Percentiles rank a stretch among this genome's conserved stretches.
Conservation (phyloP, 2,797 vertebrate genomes). For the Tauraco hartlaubi region DNA sequence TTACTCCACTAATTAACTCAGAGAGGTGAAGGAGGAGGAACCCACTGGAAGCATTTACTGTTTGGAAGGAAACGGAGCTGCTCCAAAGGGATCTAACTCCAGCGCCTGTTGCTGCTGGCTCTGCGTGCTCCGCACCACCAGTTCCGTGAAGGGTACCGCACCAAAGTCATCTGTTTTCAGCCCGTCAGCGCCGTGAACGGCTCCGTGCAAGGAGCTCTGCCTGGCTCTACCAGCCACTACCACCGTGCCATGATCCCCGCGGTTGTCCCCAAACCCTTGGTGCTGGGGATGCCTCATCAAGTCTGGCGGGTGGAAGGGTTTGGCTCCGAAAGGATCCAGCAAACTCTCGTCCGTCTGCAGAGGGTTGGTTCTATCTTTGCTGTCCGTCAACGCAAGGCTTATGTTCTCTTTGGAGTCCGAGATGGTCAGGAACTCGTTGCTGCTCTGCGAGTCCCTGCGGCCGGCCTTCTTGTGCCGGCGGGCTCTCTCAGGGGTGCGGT, state of each 20-base stretch:
- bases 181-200: slow-evolving; percentile 73
- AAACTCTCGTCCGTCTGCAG: slow-evolving; percentile 85
- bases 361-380: slow-evolving; percentile 83
- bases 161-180: slow-evolving; percentile 94
- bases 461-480: slow-evolving; percentile 91
- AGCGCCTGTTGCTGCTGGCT: slow-evolving; percentile 77
- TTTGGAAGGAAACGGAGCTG: slow-evolving; percentile 95
- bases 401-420: slow-evolving; percentile 98
- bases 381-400: slow-evolving; percentile 84
- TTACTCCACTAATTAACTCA: neutral
- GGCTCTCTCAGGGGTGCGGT: slow-evolving; percentile 91
- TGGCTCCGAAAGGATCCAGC: slow-evolving; percentile 93
- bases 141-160: slow-evolving; percentile 93
- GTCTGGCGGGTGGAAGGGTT: slow-evolving; percentile 92
- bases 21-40: neutral
- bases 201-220: slow-evolving; percentile 80
- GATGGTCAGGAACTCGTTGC: slow-evolving; percentile 93
- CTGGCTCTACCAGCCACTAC: slow-evolving; percentile 80
- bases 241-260: slow-evolving; percentile 78
- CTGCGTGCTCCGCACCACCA: slow-evolving; percentile 82
- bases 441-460: slow-evolving; percentile 95
- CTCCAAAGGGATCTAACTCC: slow-evolving; percentile 95
- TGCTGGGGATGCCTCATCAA: slow-evolving; percentile 83
- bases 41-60: slow-evolving; percentile 79
- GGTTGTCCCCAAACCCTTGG: slow-evolving; percentile 82